Conservation (phyloP, 2,113 vertebrate species). For the Oryctolagus cuniculus region DNA sequence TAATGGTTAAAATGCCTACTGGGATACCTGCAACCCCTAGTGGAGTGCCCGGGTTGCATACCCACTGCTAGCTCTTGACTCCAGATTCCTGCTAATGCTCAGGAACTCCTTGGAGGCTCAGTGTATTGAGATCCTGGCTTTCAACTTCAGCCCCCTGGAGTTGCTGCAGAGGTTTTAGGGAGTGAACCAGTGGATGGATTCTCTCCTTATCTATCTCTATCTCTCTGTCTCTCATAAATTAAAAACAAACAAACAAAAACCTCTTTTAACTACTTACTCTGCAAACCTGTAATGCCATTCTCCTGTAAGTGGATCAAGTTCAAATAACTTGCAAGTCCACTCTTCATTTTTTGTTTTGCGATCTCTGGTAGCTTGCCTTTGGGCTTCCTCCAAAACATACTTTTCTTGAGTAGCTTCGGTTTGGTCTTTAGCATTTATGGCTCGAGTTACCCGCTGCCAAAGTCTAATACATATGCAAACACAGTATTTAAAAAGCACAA, state of each 20-base stretch:
- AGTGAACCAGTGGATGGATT: too few relatives aligned
- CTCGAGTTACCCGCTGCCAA: constrained; percentile 98
- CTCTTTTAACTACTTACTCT: constrained; percentile 91
- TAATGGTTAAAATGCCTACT: too few relatives aligned
- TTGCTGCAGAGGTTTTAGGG: too few relatives aligned
- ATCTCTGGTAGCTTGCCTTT: constrained; percentile 95
- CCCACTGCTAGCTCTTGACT: too few relatives aligned
- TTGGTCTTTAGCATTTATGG: constrained; percentile 99
- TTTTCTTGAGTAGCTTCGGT: constrained; percentile 98
- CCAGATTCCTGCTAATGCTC: too few relatives aligned
- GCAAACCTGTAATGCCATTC: constrained; percentile 99
- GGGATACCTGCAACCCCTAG: too few relatives aligned
- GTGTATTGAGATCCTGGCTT: too few relatives aligned
- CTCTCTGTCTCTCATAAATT: too few relatives aligned
- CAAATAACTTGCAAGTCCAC: constrained; percentile 95
- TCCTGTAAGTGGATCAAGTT: constrained; percentile 94
- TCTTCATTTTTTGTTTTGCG: constrained; percentile 95
- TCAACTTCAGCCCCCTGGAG: too few relatives aligned
- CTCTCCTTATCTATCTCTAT: too few relatives aligned
- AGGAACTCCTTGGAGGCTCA: too few relatives aligned
- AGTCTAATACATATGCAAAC: constrained; percentile 88
- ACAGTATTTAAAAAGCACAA: constrained; percentile 54
- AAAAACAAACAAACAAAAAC: neutral
- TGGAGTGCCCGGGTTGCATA: too few relatives aligned
- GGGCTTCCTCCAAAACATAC: constrained; percentile 96